Base-by-base conservation (phyloP, 2,888 invertebrate genomes). In the Dyspetes luteomarginatus region DNA sequence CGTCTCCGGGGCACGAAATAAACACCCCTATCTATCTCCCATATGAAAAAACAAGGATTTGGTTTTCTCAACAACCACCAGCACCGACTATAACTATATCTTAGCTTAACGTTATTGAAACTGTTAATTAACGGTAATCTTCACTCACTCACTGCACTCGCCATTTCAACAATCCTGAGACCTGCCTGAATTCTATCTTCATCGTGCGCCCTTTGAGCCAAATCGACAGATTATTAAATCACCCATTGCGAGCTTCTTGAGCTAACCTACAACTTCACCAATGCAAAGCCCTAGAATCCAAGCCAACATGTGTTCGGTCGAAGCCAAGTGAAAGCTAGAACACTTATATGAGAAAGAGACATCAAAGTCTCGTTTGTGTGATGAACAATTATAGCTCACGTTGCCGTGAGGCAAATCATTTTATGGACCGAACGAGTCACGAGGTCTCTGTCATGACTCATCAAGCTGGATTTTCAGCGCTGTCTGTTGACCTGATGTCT, bases 51-150 rank as follows among this genome's bases (percentile, higher is more conserved):
- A 65, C 71, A 60, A 55, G 22, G 58, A 65, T 60, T 74, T 75
- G 64, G 75, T 73, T 79, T 75, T 73, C 22, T 71, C 62, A 71
- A 65, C 64, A 41, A 43, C 17, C 50, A 30, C 50, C 58, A 36
- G 26, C 58, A 17, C 26, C 9, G 17, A 30, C 64, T 17, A 56
- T 12, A 67, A 50, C 62, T 72, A 19, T 26, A 55, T 2, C 12
- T 41, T 17, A 50, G 58, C 50, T 65, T 52, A 60, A 41, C 68
- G 56, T 76, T 76, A 48, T 69, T 75, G 71, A 55, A 52, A 56
- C 56, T 43, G 48, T 30, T n/a, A n/a, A n/a, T n/a, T n/a, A n/a
- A n/a, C n/a, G n/a, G n/a, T n/a, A n/a, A n/a, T n/a, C n/a, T 12
- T 12, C 41, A 1, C 9, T 43, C 64, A 26, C 55, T 41, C 41